Base-by-base conservation (phyloP, 2,113 vertebrate genomes). In the Eolophus roseicapilla region DNA sequence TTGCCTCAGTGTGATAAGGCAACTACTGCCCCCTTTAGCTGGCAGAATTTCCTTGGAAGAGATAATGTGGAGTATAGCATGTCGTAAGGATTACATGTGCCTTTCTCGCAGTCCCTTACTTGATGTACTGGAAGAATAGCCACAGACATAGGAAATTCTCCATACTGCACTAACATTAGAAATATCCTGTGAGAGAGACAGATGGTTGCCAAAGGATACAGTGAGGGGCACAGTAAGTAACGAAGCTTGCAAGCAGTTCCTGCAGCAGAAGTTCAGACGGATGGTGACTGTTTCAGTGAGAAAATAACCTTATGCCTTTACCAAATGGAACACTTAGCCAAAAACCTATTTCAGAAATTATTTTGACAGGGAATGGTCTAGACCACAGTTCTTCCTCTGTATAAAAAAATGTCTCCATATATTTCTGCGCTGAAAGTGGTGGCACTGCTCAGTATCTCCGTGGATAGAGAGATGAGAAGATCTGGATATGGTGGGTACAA, bases 231-330 rank as follows among this genome's bases (percentile, higher is more conserved):
- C 11, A 28, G 57, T 5, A 67, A 68, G 68, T 69, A 62, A 82
- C 27, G 24, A 46, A 55, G 33, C 31, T 69, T 55, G 41, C 0
- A 0, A n/a, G 27, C 1, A 1, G 49, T 46, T 70, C 53, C 33
- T 50, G 19, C 27, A 69, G 41, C 24, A 47, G 43, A 62, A 75
- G 74, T 37, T 70, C 43, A 75, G 52, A 86, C 55, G 16, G 41
- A 71, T 37, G 17, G 15, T 44, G 47, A 43, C 31, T 43, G 21
- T 6, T 9, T 37, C 21, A 64, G 49, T 60, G 44, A 77, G 57
- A 59, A 79, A 47, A 86, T 47, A 71, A 64, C 10, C 14, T 68
- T 68, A 49, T 15, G 16, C 24, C 21, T 69, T 63, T 70, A 82
- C 23, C 52, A 83, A 92, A 57, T 12, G 12, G 19, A 77, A 5